phyloP scores from a whole-genome alignment of 2,888 invertebrate genomes.

The Andrena haemorrhoa region DNA sequence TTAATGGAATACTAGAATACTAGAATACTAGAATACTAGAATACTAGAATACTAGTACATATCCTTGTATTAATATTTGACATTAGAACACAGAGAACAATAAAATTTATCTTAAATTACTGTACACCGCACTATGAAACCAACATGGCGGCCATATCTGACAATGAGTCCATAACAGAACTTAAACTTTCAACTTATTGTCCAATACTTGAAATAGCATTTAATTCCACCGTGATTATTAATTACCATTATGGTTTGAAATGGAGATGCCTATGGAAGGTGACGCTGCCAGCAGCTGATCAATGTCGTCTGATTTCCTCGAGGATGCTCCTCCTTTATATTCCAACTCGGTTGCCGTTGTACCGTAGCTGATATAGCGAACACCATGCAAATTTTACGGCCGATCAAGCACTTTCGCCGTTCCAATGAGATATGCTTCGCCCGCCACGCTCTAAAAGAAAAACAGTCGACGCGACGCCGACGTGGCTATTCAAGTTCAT shows the following conservation, averaged over 20 bases:
- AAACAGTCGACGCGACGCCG: slow-evolving; percentile 18
- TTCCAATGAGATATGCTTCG: slow-evolving; percentile 59
- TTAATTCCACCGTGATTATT: not conserved
- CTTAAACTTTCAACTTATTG: too few relatives aligned
- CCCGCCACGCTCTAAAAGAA: slow-evolving; percentile 45
- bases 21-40: not conserved
- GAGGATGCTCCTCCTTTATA: slow-evolving; percentile 70
- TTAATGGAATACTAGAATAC: not conserved
- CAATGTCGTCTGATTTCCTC: slow-evolving; percentile 53
- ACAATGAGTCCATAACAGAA: too few relatives aligned
- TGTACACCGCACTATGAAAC: too few relatives aligned
- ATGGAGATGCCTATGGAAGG: not conserved
- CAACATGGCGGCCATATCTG: too few relatives aligned
- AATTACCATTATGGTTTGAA: slow-evolving; percentile 2
- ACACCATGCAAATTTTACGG: slow-evolving; percentile 63
- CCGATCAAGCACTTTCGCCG: slow-evolving; percentile 73
- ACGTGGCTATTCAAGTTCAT: slow-evolving; percentile 43
- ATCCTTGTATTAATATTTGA: not conserved
- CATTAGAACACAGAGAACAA: too few relatives aligned
- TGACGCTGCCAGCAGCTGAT: slow-evolving; percentile 10
- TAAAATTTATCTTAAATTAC: too few relatives aligned
- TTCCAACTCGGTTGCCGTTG: slow-evolving; percentile 58
- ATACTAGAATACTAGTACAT: not conserved
- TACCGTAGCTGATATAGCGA: slow-evolving; percentile 16
- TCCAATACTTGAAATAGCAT: not conserved